These are phyloP conservation scores for Euclidia mi DNA, from an alignment of 2,888 invertebrate species.

Conservation along the genomic window DNA sequence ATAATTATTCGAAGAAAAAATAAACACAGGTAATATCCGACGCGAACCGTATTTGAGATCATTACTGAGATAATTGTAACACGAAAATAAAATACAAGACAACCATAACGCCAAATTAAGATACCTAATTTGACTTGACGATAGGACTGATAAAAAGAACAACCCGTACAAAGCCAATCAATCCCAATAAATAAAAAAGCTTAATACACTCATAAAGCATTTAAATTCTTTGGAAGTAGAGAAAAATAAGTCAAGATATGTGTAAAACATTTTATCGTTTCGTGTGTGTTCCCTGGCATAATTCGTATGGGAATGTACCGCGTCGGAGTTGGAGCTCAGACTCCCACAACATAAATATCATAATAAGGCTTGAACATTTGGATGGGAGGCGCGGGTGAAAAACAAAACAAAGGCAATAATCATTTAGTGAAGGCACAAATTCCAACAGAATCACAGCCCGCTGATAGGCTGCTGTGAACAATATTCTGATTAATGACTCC, in stretches of 20 bases:
- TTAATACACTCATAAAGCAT: conserved; percentile 10
- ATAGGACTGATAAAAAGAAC: too few species aligned
- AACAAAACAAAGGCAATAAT: conserved; percentile 77
- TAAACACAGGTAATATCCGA: too few species aligned
- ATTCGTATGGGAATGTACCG: conserved; percentile 43
- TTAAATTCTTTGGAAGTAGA: conserved; percentile 15
- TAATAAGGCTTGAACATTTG: conserved; percentile 77
- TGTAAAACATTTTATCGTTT: conserved; percentile 25
- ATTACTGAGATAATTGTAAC: too few species aligned
- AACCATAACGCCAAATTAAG: too few species aligned
- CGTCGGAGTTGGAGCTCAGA: conserved; percentile 48
- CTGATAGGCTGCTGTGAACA: conserved; percentile 70
- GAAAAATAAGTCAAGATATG: conserved; percentile 20
- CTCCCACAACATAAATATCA: conserved; percentile 71
- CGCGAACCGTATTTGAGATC: too few species aligned
- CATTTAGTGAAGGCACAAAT: conserved; percentile 80
- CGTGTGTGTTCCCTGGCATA: conserved; percentile 45
- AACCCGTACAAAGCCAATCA: conserved; percentile 1
- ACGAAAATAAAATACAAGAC: too few species aligned
- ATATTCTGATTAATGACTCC: conserved; percentile 44
- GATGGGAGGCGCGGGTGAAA: conserved; percentile 72
- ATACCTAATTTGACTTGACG: too few species aligned
- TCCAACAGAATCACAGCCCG: conserved; percentile 74
- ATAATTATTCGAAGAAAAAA: too few species aligned
- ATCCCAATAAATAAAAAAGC: conserved; percentile 11